Conservation (phyloP, 2,888 invertebrate species). For the Gymnocheta viridis region DNA sequence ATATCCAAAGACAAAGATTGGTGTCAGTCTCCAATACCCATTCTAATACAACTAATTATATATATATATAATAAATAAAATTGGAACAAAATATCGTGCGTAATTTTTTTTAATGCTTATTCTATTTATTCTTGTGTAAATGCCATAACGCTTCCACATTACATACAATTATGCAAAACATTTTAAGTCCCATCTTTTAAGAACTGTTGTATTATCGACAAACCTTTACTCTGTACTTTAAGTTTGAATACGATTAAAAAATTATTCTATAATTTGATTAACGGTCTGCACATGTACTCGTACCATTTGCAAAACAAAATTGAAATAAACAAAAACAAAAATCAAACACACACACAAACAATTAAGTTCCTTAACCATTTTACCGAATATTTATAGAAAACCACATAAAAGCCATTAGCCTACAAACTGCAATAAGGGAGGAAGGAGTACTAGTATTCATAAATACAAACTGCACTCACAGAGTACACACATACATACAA, state of each 20-base stretch:
- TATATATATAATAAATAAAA: too few relatives aligned
- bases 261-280: constrained; percentile 67
- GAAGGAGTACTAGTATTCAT: background rate
- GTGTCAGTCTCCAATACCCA: too few relatives aligned
- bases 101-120: too few relatives aligned
- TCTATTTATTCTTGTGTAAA: too few relatives aligned
- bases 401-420: constrained; percentile 63
- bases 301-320: constrained; percentile 8
- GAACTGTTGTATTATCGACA: background rate
- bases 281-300: constrained; percentile 51
- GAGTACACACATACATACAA: background rate
- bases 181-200: too few relatives aligned
- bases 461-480: background rate
- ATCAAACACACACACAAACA: constrained; percentile 11
- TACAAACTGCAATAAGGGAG: constrained; percentile 39
- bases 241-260: constrained; percentile 41
- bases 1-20: too few relatives aligned
- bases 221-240: background rate
- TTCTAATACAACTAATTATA: too few relatives aligned
- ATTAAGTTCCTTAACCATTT: constrained; percentile 5
- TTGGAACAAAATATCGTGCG: too few relatives aligned
- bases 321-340: constrained; percentile 9
- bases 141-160: too few relatives aligned
- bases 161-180: too few relatives aligned
- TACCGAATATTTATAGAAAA: constrained; percentile 51